Percentiles rank a stretch among this genome's conserved stretches.
Evolutionary conservation across 1,140 invertebrate species (phyloP).

Genomic region (Drosophila kurseongensis): DNA sequence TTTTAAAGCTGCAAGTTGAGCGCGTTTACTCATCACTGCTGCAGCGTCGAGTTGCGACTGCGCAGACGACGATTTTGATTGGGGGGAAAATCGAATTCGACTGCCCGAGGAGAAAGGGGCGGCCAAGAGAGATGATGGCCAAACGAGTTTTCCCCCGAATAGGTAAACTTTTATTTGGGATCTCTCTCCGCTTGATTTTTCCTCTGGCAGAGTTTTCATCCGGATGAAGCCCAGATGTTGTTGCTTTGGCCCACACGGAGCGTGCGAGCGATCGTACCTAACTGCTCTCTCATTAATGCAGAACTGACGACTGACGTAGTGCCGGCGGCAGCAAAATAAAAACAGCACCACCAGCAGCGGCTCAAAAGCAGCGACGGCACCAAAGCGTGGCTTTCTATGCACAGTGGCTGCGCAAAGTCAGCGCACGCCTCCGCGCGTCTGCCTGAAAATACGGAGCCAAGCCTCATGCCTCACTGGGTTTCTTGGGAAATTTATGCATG

Average conservation of each 20-base stretch:
- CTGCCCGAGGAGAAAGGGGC: constrained; percentile 29
- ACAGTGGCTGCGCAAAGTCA: constrained; percentile 70
- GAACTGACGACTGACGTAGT: constrained; percentile 71
- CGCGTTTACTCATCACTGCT: constrained; percentile 53
- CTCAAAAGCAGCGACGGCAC: constrained; percentile 43
- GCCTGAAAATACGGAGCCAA: constrained; percentile 14
- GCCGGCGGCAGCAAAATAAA: constrained; percentile 37
- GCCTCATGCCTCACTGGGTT: constrained; percentile 36
- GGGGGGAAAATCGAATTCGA: constrained; percentile 50
- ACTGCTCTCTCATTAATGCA: constrained; percentile 84
- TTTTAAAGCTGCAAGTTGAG: constrained; percentile 9
- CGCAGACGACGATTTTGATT: constrained; percentile 57
- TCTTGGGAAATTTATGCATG: constrained; percentile 47
- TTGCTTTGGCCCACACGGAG: constrained; percentile 58
- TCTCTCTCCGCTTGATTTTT: constrained; percentile 53
- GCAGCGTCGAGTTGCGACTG: constrained; percentile 70
- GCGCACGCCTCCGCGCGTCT: constrained; percentile 29
- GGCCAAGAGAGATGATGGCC: constrained; percentile 26
- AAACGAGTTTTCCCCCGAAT: constrained; percentile 56
- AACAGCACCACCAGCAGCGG: constrained; percentile 14
- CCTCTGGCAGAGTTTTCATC: constrained; percentile 42
- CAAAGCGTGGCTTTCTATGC: constrained; percentile 77
- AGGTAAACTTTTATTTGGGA: constrained; percentile 50
- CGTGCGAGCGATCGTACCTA: constrained; percentile 76
- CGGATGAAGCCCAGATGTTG: constrained; percentile 27